A percentile compares a stretch with the other conserved stretches of the same genome.
These are phyloP conservation scores for Xiphias gladius DNA, from an alignment of 2,113 vertebrate genomes.

Conservation along the genomic window DNA sequence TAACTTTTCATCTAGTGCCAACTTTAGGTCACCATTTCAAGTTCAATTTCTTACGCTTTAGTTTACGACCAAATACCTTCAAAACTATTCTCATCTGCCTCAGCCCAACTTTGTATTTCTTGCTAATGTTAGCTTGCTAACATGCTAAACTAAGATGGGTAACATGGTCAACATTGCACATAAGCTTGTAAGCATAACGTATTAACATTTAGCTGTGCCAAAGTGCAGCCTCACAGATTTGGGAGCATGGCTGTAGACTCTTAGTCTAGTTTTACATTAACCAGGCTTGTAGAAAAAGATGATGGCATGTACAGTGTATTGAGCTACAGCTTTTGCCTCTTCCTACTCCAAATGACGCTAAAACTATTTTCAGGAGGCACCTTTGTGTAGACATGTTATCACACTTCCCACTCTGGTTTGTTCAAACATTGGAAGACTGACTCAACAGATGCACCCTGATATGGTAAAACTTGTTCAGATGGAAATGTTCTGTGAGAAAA, in stretches of 20 bases:
- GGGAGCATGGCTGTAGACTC: neutral
- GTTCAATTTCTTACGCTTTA: too few relatives aligned
- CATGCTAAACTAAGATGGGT: neutral
- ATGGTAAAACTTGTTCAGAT: conserved; percentile 17
- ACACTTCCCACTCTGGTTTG: conserved; percentile 51
- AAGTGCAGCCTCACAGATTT: neutral
- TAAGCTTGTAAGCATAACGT: neutral
- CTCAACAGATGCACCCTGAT: conserved; percentile 57
- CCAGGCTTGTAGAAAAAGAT: conserved; percentile 4
- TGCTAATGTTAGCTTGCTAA: too few relatives aligned
- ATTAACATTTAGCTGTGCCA: neutral
- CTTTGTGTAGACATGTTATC: conserved; percentile 29
- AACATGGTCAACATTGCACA: too few relatives aligned
- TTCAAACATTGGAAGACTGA: conserved; percentile 61
- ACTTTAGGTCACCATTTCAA: too few relatives aligned
- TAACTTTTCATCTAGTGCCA: too few relatives aligned
- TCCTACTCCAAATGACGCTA: conserved; percentile 24
- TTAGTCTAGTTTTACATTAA: neutral
- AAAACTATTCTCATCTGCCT: neutral
- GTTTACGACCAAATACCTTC: neutral
- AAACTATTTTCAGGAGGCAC: conserved; percentile 38
- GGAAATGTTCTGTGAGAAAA: conserved; percentile 9
- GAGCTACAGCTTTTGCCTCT: conserved; percentile 16
- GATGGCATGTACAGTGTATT: conserved; percentile 1
- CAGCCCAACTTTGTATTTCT: neutral